phyloP scores from a whole-genome alignment of 2,888 invertebrate species.

The Microctonus aethiopoides region DNA sequence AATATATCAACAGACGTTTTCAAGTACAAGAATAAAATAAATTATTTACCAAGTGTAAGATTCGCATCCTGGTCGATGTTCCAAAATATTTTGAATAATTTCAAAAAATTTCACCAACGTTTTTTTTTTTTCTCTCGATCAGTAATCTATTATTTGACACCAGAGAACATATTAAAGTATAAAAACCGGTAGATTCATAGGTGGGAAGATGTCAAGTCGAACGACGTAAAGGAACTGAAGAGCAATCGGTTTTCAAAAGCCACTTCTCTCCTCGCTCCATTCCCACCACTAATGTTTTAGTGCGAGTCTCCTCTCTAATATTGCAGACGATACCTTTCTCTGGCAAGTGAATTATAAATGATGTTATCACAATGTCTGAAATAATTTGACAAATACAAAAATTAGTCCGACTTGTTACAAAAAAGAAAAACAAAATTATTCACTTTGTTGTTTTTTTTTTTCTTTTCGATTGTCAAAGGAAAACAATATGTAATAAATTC shows the following conservation, averaged over 20 bases:
- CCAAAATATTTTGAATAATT: neutral
- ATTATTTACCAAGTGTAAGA: conserved; percentile 16
- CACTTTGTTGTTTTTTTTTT: neutral
- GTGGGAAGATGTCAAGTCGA: conserved; percentile 54
- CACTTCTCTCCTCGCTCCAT: conserved; percentile 55
- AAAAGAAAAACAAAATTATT: neutral
- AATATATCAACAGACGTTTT: too few relatives aligned
- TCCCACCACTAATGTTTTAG: conserved; percentile 49
- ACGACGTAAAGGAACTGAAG: conserved; percentile 59
- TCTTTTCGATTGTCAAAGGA: neutral
- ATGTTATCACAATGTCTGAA: conserved; percentile 37
- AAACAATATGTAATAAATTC: neutral
- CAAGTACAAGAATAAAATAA: neutral
- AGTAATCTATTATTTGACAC: conserved; percentile 49
- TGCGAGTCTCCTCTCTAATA: conserved; percentile 63
- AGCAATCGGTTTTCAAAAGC: conserved; percentile 56
- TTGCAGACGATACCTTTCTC: conserved; percentile 46
- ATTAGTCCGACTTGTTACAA: neutral
- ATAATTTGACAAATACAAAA: conserved; percentile 7
- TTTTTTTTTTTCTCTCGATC: neutral
- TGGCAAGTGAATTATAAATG: conserved; percentile 24
- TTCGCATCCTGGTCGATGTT: conserved; percentile 1
- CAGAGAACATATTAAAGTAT: conserved; percentile 50
- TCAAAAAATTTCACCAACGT: conserved; percentile 1
- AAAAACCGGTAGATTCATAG: conserved; percentile 42